A percentile compares a stretch with the other conserved stretches of the same genome.
Evolutionary conservation across 2,888 invertebrate genomes (phyloP).

Genomic region (Phytoseiulus persimilis): DNA sequence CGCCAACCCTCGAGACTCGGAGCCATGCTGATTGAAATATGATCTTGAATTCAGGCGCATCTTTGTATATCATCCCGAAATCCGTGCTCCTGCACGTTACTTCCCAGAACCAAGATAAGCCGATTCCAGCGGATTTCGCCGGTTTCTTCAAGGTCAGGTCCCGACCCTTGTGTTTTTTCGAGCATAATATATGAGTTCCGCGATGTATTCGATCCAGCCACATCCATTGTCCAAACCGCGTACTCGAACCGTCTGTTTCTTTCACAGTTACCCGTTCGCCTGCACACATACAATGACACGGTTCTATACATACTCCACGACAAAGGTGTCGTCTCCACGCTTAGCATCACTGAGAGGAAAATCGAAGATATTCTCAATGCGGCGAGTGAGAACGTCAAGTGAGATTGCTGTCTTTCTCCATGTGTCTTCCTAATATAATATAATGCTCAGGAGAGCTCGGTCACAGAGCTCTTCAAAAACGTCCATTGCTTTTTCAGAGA

Average conservation of each 20-base stretch:
- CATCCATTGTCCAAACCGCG: too few relatives aligned
- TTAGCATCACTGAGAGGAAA: background rate
- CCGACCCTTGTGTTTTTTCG: too few relatives aligned
- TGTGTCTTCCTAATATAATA: too few relatives aligned
- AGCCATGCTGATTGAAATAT: too few relatives aligned
- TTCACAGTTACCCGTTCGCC: background rate
- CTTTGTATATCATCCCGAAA: constrained; percentile 28
- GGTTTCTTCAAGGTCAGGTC: background rate
- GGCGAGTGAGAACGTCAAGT: background rate
- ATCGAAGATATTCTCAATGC: background rate
- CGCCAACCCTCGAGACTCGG: too few relatives aligned
- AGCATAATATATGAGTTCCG: too few relatives aligned
- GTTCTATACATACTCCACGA: constrained; percentile 14
- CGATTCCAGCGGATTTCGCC: constrained; percentile 19
- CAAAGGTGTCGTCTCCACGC: constrained; percentile 1
- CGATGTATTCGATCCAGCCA: too few relatives aligned
- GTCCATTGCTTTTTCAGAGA: too few relatives aligned
- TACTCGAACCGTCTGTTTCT: background rate
- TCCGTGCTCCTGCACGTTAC: constrained; percentile 18
- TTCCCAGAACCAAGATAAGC: background rate
- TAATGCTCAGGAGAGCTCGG: too few relatives aligned
- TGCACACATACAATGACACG: constrained; percentile 20
- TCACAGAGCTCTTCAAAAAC: too few relatives aligned
- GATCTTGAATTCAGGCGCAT: background rate
- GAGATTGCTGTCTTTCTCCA: too few relatives aligned